phyloP scores from a whole-genome alignment of 1,140 invertebrate species.

The Eufriesea mexicana region DNA sequence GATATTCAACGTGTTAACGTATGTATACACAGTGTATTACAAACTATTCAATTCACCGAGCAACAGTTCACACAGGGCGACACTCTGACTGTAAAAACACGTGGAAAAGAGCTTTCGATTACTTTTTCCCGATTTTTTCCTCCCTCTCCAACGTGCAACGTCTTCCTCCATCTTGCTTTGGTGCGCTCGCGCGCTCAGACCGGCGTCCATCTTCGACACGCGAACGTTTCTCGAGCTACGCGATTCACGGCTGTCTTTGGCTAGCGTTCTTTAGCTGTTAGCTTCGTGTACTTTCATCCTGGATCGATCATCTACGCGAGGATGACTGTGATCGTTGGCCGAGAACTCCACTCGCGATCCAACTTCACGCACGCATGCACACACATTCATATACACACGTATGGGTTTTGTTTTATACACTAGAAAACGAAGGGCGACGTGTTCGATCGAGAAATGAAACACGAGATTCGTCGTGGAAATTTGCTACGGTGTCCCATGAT shows the following conservation, averaged over 20 bases:
- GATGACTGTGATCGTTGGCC: not conserved
- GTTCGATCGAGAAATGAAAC: not conserved
- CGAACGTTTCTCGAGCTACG: not conserved
- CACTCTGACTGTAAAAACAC: constrained; percentile 61
- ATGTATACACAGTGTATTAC: constrained; percentile 71
- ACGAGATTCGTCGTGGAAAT: too few relatives aligned
- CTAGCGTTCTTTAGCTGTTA: not conserved
- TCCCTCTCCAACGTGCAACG: not conserved
- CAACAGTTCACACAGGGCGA: constrained; percentile 71
- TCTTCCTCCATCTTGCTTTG: not conserved
- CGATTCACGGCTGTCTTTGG: not conserved
- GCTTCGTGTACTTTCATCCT: not conserved
- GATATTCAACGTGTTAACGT: constrained; percentile 68
- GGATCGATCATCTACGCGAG: not conserved
- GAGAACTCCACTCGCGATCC: constrained; percentile 4
- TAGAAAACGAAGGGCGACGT: not conserved
- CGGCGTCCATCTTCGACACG: not conserved
- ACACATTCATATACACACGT: not conserved
- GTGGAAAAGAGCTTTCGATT: constrained; percentile 41
- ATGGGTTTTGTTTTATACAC: not conserved
- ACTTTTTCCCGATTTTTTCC: not conserved
- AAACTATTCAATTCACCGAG: constrained; percentile 77
- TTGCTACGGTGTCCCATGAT: too few relatives aligned
- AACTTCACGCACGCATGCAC: not conserved
- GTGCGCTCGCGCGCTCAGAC: too few relatives aligned